These are phyloP conservation scores for Zophobas morio DNA, from an alignment of 1,140 invertebrate species.

Conservation along the genomic window DNA sequence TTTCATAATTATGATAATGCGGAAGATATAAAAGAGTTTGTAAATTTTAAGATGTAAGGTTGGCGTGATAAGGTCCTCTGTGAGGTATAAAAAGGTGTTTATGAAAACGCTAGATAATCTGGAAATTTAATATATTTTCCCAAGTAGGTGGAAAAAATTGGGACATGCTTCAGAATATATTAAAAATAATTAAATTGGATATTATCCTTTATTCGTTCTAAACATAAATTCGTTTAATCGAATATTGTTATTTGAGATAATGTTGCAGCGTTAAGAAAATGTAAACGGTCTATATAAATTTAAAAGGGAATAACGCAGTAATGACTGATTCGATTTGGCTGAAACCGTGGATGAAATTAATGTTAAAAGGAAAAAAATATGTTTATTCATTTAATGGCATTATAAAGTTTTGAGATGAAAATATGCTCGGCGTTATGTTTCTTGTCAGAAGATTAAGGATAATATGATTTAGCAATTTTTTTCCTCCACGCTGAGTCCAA, in stretches of 20 bases:
- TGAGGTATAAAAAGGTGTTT: slow-evolving; percentile 42
- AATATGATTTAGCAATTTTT: slow-evolving; percentile 50
- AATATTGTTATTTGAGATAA: slow-evolving; percentile 34
- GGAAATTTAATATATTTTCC: slow-evolving; percentile 47
- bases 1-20: slow-evolving; percentile 35
- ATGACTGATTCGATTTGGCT: slow-evolving; percentile 22
- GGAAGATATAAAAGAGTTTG: slow-evolving; percentile 34
- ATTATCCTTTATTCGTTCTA: slow-evolving; percentile 47
- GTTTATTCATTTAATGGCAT: slow-evolving; percentile 33
- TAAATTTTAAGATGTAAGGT: slow-evolving; percentile 7
- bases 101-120: slow-evolving; percentile 45
- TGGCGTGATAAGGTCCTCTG: slow-evolving; percentile 32
- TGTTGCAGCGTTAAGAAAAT: slow-evolving; percentile 9
- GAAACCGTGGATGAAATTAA: slow-evolving; percentile 37
- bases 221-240: slow-evolving; percentile 47
- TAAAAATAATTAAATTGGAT: slow-evolving; percentile 54
- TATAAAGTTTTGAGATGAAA: slow-evolving; percentile 41
- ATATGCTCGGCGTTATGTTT: slow-evolving; percentile 33
- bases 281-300: slow-evolving; percentile 2
- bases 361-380: slow-evolving; percentile 36
- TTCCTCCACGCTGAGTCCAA: slow-evolving; percentile 36
- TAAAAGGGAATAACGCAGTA: slow-evolving; percentile 10
- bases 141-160: slow-evolving; percentile 41
- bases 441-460: slow-evolving; percentile 51
- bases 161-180: slow-evolving; percentile 53